Evolutionary conservation across 2,888 invertebrate genomes (phyloP), one percentile per base, ranked within the genome.

Genomic region (Torymus auratus): DNA sequence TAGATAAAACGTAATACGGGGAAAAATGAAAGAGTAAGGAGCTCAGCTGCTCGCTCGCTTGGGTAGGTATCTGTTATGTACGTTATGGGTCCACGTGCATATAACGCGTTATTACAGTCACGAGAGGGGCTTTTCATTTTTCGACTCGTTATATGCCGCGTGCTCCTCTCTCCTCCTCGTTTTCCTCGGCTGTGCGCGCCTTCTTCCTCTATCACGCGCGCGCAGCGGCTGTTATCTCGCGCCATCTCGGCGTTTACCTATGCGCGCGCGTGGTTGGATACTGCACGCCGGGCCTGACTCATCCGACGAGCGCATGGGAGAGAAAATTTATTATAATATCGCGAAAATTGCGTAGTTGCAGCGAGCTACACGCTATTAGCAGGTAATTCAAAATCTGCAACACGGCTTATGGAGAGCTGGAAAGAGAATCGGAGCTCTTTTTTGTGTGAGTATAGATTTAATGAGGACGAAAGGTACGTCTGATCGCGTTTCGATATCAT

Each of bases 71-170:
- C 84, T 84, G 83, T 86, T 85, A 85, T 84, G 84, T 83, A 83
- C 83, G 84, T 85, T 85, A 85, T 83, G 85, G 86, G 85, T 85
- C 61, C 78, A 81, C 83, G 84, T 82, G 75, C 83, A 85, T 84
- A 80, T 78, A 88, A 87, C 86, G 85, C 88, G 85, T 89, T 86
- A 88, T 89, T 88, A 88, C 85, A 86, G 86, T 85, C 85, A 83
- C 78, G 83, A 82, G 82, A 60, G 13, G 20, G 52, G 73, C 82
- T 80, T 80, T 80, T 70, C 73, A 82, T 82, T 82, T 80, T 82
- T 82, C 69, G 75, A 70, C 65, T 82, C 79, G 76, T 82, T 81
- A 78, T 53, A 53, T 14, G 15, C 41, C n/a, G 41, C 41, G 56
- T 14, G 14, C 41, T 17, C 15, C 62, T n/a, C 23, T 14, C 65